A percentile compares a stretch with the other conserved stretches of the same genome.
phyloP scores from a whole-genome alignment of 2,888 invertebrate species.

The Cryptosula pallasiana region DNA sequence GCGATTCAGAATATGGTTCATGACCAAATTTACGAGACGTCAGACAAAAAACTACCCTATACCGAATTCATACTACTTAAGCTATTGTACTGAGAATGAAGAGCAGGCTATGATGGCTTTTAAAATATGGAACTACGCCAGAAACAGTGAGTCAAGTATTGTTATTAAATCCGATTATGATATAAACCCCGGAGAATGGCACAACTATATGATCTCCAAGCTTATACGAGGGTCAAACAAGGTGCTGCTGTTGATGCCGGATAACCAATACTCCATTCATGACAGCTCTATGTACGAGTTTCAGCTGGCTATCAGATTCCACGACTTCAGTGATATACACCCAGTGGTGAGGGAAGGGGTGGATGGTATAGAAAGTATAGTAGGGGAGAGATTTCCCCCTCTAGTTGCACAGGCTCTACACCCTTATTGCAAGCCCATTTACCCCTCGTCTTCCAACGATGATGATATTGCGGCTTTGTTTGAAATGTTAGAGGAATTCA shows the following conservation, averaged over 20 bases:
- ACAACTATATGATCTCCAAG: background rate
- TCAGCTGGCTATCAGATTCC: background rate
- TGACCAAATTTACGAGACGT: background rate
- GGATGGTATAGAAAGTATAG: background rate
- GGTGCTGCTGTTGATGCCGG: background rate
- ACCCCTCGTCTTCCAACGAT: background rate
- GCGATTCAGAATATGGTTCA: background rate
- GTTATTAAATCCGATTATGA: background rate
- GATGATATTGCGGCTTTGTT: background rate
- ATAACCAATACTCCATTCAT: background rate
- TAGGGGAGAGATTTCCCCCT: background rate
- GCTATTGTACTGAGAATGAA: background rate
- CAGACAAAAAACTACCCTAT: background rate
- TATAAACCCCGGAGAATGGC: background rate
- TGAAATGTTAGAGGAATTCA: too few species aligned
- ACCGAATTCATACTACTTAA: background rate
- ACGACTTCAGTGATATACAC: background rate
- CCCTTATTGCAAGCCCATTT: background rate
- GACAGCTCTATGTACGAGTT: constrained; percentile 17
- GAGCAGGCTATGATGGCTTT: background rate
- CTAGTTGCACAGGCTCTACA: background rate
- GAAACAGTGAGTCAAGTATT: background rate
- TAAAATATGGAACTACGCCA: background rate
- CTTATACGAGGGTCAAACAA: background rate
- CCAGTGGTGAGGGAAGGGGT: background rate